Evolutionary conservation across 2,797 vertebrate species (phyloP).

Genomic region (Crocidura indochinensis): DNA sequence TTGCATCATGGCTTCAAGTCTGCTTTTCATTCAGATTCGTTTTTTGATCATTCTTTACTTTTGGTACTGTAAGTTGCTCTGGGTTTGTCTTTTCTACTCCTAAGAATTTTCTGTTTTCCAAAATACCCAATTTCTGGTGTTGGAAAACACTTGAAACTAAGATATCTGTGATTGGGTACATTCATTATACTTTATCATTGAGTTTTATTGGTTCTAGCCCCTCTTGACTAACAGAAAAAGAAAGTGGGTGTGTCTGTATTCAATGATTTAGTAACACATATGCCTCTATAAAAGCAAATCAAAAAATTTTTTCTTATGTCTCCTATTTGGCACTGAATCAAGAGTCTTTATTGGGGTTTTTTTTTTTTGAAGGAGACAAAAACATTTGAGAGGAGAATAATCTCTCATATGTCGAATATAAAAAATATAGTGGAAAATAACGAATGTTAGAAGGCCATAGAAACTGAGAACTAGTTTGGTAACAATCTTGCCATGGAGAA

Average conservation of each 20-base stretch:
- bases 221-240: neutral
- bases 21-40: neutral
- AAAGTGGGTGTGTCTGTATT: neutral
- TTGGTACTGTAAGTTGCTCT: neutral
- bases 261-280: too few species aligned
- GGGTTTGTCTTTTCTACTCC: neutral
- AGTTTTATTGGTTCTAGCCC: neutral
- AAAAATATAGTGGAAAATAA: too few species aligned
- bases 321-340: neutral
- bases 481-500: too few species aligned
- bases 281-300: too few species aligned
- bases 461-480: too few species aligned
- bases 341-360: too few species aligned
- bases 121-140: neutral
- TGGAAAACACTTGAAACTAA: conserved; percentile 40
- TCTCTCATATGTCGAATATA: too few species aligned
- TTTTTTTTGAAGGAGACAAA: too few species aligned
- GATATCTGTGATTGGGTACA: neutral
- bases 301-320: neutral
- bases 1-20: neutral
- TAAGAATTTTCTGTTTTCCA: conserved; percentile 1
- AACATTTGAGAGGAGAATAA: too few species aligned
- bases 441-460: too few species aligned
- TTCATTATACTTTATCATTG: neutral
- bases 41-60: neutral